These are phyloP conservation scores for Didymodactylos carnosus DNA, from an alignment of 2,888 invertebrate genomes.

Conservation along the genomic window DNA sequence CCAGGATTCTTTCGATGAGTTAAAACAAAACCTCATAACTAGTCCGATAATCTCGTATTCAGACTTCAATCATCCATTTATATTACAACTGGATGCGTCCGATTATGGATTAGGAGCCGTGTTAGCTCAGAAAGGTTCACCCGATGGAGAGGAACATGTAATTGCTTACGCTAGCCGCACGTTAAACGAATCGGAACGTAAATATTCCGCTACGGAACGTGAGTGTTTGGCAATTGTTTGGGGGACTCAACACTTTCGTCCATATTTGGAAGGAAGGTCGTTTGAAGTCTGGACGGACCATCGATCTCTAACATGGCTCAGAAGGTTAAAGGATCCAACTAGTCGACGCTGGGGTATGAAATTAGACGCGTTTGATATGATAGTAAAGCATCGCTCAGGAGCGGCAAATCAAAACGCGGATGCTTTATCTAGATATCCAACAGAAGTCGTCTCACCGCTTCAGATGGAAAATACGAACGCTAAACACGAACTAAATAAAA, in stretches of 20 bases:
- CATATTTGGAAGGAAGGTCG: background rate
- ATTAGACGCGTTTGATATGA: background rate
- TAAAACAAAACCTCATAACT: background rate
- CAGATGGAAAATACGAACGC: too few relatives aligned
- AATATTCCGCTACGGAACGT: background rate
- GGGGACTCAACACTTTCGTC: background rate
- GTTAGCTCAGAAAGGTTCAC: background rate
- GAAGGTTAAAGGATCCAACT: background rate
- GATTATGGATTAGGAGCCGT: background rate
- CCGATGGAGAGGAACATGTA: background rate
- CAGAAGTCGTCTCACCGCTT: too few relatives aligned
- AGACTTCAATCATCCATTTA: background rate
- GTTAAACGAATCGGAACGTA: background rate
- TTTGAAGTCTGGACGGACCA: background rate
- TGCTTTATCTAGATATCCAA: background rate
- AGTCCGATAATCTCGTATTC: background rate
- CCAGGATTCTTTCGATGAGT: background rate
- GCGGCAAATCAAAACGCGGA: background rate
- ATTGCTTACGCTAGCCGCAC: background rate
- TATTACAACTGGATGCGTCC: background rate
- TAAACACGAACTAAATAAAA: too few relatives aligned
- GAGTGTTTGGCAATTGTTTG: background rate
- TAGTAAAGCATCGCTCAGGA: background rate
- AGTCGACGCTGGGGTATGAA: background rate
- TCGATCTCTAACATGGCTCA: too few relatives aligned